A percentile compares a stretch with the other conserved stretches of the same genome.
These are phyloP conservation scores for Mormyrus proboscirostris DNA, from an alignment of 2,797 vertebrate genomes.

Conservation along the genomic window DNA sequence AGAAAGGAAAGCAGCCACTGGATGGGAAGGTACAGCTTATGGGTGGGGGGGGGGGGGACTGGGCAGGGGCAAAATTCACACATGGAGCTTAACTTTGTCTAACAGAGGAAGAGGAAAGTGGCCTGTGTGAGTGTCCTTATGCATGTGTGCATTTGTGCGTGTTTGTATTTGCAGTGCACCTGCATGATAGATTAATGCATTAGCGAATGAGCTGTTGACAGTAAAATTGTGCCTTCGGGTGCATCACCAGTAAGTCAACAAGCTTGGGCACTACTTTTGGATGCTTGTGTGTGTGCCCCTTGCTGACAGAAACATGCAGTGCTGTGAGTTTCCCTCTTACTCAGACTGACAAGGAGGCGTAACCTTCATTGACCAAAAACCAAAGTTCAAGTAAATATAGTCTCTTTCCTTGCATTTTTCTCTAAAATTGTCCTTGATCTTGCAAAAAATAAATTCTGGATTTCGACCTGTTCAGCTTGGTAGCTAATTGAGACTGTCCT, in stretches of 20 bases:
- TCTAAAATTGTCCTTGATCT: background rate
- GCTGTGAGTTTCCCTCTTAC: constrained; percentile 48
- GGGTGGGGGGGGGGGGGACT: background rate
- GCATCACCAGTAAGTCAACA: background rate
- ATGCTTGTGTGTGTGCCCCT: constrained; percentile 38
- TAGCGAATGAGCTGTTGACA: background rate
- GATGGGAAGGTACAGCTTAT: background rate
- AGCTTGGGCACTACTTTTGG: constrained; percentile 18
- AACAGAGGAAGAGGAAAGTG: background rate
- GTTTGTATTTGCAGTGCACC: background rate
- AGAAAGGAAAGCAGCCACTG: background rate
- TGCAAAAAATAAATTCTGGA: background rate
- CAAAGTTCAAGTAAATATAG: background rate
- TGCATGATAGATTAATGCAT: background rate
- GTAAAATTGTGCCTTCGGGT: background rate
- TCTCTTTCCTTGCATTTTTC: background rate
- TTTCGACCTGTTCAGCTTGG: background rate
- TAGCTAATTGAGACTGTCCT: background rate
- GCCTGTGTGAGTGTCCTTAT: background rate
- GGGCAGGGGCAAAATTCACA: background rate
- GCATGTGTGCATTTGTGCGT: background rate
- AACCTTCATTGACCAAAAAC: background rate
- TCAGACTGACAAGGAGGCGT: constrained; percentile 47
- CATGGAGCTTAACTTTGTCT: background rate
- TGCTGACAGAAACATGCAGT: constrained; percentile 50